Evolutionary conservation across 2,797 vertebrate genomes (phyloP).

Genomic region (Hippoglossus hippoglossus): DNA sequence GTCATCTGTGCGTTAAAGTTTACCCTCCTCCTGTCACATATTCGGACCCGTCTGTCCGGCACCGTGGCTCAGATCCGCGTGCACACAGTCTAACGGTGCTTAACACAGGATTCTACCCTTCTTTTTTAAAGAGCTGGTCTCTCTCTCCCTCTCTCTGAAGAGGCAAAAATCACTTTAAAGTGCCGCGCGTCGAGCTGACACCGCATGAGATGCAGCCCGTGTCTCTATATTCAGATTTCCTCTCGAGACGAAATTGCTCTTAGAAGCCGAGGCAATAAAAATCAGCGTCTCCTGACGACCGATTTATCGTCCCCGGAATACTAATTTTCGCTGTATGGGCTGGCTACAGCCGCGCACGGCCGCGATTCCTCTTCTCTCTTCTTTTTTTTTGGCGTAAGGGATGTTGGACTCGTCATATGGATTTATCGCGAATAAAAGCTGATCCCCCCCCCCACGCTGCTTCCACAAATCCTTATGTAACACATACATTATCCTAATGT

Average conservation of each 20-base stretch:
- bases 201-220: slow-evolving; percentile 63
- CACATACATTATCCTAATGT: slow-evolving; percentile 46
- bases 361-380: slow-evolving; percentile 47
- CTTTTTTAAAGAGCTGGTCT: slow-evolving; percentile 60
- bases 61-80: slow-evolving; percentile 34
- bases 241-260: slow-evolving; percentile 64
- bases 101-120: slow-evolving; percentile 28
- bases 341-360: slow-evolving; percentile 41
- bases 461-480: slow-evolving; percentile 70
- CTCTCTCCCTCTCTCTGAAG: slow-evolving; percentile 61
- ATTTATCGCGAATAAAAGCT: slow-evolving; percentile 59
- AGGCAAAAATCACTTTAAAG: slow-evolving; percentile 72
- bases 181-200: slow-evolving; percentile 64
- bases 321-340: slow-evolving; percentile 45
- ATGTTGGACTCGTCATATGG: slow-evolving; percentile 64
- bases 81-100: slow-evolving; percentile 54
- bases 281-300: slow-evolving; percentile 59
- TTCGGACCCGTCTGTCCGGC: slow-evolving; percentile 52
- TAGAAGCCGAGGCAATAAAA: slow-evolving; percentile 62
- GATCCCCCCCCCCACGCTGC: slow-evolving; percentile 60
- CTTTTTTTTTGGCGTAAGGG: slow-evolving; percentile 22
- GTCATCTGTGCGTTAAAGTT: slow-evolving; percentile 78
- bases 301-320: slow-evolving; percentile 63
- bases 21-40: slow-evolving; percentile 49
- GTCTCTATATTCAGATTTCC: slow-evolving; percentile 67